Base-by-base conservation (phyloP, 2,888 invertebrate species). In the Morpho deidamia region DNA sequence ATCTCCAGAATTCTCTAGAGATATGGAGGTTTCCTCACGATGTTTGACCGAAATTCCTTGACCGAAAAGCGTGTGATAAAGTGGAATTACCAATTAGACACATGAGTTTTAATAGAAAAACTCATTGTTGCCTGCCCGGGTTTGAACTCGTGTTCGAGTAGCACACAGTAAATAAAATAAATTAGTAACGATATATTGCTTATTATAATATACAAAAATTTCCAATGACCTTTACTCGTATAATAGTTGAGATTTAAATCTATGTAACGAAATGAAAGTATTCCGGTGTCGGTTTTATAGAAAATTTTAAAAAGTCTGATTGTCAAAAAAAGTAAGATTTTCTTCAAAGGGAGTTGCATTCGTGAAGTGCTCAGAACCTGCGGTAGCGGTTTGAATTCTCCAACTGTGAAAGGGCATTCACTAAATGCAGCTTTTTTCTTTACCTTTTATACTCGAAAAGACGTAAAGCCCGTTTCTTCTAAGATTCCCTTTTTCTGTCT, bases 371-470 rank as follows among this genome's bases (percentile, higher is more conserved):
- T 65, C 82, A 64, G 67, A 67, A 85, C 83, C 77, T 72, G 73
- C 62, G 64, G 74, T 78, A 70, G 73, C 74, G 81, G 80, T 81
- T 75, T 81, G 83, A 82, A 82, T 81, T 81, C 76, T 63, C 71
- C 76, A 73, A 70, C 74, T 76, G 79, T 81, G 76, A 86, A 87
- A 87, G 82, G 75, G 81, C 78, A 87, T 89, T 89, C 88, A 87
- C 83, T 83, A 87, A 88, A 79, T 80, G 82, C 84, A 83, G 81
- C 81, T 76, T 78, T 76, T 81, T 83, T 81, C 79, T 81, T 77
- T 81, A 78, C 78, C 81, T 78, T 84, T 83, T 82, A 81, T 81
- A 77, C 79, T 81, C 68, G 76, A 75, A 83, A 85, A 84, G 84
- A 84, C 79, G 80, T 68, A 69, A 69, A 76, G 70, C 80, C 80